phyloP scores from a whole-genome alignment of 2,797 vertebrate species.

The Aplochiton taeniatus region DNA sequence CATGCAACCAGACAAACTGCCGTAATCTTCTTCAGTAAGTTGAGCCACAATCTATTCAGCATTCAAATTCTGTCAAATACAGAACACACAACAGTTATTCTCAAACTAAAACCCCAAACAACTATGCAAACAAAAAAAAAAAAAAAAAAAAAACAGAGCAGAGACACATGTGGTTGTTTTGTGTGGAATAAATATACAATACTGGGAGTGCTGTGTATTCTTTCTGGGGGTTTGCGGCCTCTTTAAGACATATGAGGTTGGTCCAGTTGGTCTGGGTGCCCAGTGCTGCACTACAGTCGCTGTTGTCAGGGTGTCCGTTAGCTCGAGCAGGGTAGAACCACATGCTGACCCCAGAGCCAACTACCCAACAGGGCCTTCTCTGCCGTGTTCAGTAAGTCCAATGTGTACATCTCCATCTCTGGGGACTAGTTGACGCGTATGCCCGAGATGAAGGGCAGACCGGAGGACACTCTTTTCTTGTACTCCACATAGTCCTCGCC shows the following conservation, averaged over 20 bases:
- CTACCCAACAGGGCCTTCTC: conserved; percentile 54
- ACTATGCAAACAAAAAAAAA: conserved; percentile 3
- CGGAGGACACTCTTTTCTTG: conserved; percentile 88
- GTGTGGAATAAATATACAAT: conserved; percentile 15
- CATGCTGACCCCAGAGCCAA: conserved; percentile 44
- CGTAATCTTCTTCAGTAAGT: conserved; percentile 5
- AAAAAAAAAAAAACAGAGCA: neutral
- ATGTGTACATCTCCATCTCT: conserved; percentile 22
- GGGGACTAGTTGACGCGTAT: conserved; percentile 80
- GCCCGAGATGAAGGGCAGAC: conserved; percentile 94
- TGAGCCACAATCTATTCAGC: conserved; percentile 10
- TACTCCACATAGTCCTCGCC: conserved; percentile 94
- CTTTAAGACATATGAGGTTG: conserved; percentile 26
- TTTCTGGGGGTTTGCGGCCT: neutral
- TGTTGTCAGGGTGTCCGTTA: conserved; percentile 45
- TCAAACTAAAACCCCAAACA: neutral
- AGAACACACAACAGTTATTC: too few relatives aligned
- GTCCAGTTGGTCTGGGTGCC: conserved; percentile 52
- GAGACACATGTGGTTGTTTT: neutral
- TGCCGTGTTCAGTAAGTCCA: conserved; percentile 45
- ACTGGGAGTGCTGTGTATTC: conserved; percentile 39
- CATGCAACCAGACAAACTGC: neutral
- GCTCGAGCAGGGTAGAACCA: conserved; percentile 38
- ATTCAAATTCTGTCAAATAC: too few relatives aligned
- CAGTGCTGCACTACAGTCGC: conserved; percentile 36